Conservation (phyloP, 2,797 vertebrate genomes). For the Ataeniobius toweri region DNA sequence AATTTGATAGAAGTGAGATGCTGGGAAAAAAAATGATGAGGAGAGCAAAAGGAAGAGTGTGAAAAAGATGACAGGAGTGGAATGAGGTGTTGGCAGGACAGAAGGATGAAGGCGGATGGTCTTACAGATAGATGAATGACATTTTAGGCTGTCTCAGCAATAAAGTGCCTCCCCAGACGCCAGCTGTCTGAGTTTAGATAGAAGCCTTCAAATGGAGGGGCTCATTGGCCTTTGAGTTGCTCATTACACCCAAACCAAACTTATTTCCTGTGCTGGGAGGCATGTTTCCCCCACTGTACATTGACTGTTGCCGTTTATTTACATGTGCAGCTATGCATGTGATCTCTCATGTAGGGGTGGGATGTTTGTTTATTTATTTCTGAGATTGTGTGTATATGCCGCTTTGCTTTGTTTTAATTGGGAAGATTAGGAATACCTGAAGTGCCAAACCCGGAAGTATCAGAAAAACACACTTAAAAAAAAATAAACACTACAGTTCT, state of each 20-base stretch:
- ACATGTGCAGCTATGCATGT: slow-evolving; percentile 18
- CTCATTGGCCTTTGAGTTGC: slow-evolving; percentile 76
- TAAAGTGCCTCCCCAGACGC: slow-evolving; percentile 69
- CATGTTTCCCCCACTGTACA: slow-evolving; percentile 1
- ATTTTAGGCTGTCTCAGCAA: slow-evolving; percentile 75
- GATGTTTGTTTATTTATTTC: not conserved
- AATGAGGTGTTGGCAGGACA: slow-evolving; percentile 39
- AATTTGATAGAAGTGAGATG: slow-evolving; percentile 15
- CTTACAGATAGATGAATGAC: slow-evolving; percentile 66
- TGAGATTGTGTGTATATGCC: not conserved
- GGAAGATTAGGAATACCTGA: not conserved
- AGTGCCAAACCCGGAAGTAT: not conserved
- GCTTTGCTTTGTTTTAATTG: too few relatives aligned
- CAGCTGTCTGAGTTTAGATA: slow-evolving; percentile 70
- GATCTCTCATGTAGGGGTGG: slow-evolving; percentile 6
- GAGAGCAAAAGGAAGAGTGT: slow-evolving; percentile 11
- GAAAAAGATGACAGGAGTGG: slow-evolving; percentile 48
- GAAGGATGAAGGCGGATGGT: slow-evolving; percentile 12
- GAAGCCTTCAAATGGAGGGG: slow-evolving; percentile 65
- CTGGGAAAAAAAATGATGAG: not conserved
- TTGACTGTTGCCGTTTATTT: slow-evolving; percentile 1
- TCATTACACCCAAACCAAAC: slow-evolving; percentile 73
- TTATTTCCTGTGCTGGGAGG: slow-evolving; percentile 62
- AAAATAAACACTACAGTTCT: not conserved
- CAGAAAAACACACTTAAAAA: not conserved